phyloP scores from a whole-genome alignment of 2,113 vertebrate species.

The Bagarius yarrelli region DNA sequence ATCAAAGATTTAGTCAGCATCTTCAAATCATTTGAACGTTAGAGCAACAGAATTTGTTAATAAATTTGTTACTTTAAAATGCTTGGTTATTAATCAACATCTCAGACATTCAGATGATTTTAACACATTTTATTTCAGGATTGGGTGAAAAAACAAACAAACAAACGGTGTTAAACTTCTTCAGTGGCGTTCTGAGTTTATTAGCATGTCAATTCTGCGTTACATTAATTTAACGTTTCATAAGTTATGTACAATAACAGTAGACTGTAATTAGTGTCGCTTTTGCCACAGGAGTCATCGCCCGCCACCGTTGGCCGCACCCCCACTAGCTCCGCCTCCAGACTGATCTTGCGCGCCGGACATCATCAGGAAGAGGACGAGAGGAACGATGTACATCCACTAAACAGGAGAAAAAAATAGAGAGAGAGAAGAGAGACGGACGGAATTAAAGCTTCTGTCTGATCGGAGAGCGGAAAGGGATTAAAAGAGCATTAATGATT shows the following conservation, averaged over 20 bases:
- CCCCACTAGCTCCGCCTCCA: slow-evolving; percentile 78
- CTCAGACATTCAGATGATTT: not conserved
- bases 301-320: slow-evolving; percentile 73
- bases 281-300: slow-evolving; percentile 57
- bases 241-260: slow-evolving; percentile 59
- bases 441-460: not conserved
- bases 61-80: not conserved
- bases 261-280: not conserved
- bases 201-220: not conserved
- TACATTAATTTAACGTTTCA: slow-evolving; percentile 32
- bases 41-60: too few relatives aligned
- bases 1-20: too few relatives aligned
- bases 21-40: too few relatives aligned
- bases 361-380: slow-evolving; percentile 94
- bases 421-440: not conserved
- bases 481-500: not conserved
- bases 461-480: not conserved
- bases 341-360: slow-evolving; percentile 87
- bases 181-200: slow-evolving; percentile 22
- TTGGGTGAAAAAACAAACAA: slow-evolving; percentile 43
- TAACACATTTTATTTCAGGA: slow-evolving; percentile 43
- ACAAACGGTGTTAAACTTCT: slow-evolving; percentile 24
- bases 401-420: slow-evolving; percentile 52
- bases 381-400: slow-evolving; percentile 96
- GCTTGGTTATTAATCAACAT: not conserved